phyloP scores from a whole-genome alignment of 1,140 invertebrate species.

The Argopecten irradians region DNA sequence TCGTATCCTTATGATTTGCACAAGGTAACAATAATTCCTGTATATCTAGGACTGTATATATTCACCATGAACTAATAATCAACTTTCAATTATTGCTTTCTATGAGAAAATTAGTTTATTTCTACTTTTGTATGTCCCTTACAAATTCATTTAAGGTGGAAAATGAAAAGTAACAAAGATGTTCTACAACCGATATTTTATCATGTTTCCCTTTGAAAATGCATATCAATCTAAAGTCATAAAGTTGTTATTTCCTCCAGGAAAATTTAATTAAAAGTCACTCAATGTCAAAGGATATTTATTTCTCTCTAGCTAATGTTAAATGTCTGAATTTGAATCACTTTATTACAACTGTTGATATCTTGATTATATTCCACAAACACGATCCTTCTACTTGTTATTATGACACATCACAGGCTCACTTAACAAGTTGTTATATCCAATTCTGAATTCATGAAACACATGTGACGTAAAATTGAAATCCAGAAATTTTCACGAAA shows the following conservation, averaged over 20 bases:
- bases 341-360: background rate
- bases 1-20: too few relatives aligned
- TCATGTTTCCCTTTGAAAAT: too few relatives aligned
- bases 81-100: too few relatives aligned
- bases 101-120: too few relatives aligned
- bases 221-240: too few relatives aligned
- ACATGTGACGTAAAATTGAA: background rate
- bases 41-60: too few relatives aligned
- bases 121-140: too few relatives aligned
- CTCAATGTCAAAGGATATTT: background rate
- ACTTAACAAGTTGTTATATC: background rate
- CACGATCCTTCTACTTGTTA: background rate
- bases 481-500: background rate
- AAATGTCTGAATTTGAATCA: background rate
- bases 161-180: background rate
- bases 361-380: background rate
- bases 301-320: background rate
- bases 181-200: too few relatives aligned
- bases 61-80: too few relatives aligned
- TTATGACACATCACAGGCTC: background rate
- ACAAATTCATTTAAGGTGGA: too few relatives aligned
- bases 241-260: background rate
- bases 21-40: too few relatives aligned
- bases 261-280: background rate
- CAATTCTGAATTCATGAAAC: background rate